Percentiles rank a stretch among this genome's conserved stretches.
phyloP scores from a whole-genome alignment of 2,113 vertebrate genomes.

The Nycticryphes semicollaris region DNA sequence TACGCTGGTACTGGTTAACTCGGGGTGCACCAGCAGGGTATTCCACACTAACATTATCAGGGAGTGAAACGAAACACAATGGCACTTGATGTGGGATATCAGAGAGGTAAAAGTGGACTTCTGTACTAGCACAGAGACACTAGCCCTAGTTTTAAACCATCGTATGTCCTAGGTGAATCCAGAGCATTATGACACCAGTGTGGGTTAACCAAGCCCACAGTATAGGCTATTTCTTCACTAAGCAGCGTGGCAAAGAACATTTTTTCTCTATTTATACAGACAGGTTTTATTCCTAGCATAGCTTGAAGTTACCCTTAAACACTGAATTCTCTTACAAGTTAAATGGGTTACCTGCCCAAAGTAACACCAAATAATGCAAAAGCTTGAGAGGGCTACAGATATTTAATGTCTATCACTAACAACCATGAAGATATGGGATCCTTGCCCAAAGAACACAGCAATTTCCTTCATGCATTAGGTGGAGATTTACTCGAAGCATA shows the following conservation, averaged over 20 bases:
- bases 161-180: background rate
- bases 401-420: background rate
- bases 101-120: background rate
- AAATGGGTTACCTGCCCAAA: background rate
- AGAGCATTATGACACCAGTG: background rate
- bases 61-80: background rate
- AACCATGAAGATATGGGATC: background rate
- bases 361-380: background rate
- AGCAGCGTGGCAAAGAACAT: background rate
- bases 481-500: background rate
- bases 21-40: rapidly evolving
- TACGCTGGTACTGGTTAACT: rapidly evolving
- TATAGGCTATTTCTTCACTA: background rate
- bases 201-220: background rate
- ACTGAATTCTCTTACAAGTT: background rate
- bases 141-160: background rate
- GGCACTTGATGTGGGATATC: background rate
- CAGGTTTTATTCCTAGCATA: background rate
- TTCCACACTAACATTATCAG: background rate
- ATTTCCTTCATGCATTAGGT: background rate
- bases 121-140: background rate
- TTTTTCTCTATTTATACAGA: background rate
- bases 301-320: background rate
- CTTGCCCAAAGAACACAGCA: background rate
- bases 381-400: background rate